phyloP scores from a whole-genome alignment of 2,113 vertebrate genomes.

The Poecilia latipinna region DNA sequence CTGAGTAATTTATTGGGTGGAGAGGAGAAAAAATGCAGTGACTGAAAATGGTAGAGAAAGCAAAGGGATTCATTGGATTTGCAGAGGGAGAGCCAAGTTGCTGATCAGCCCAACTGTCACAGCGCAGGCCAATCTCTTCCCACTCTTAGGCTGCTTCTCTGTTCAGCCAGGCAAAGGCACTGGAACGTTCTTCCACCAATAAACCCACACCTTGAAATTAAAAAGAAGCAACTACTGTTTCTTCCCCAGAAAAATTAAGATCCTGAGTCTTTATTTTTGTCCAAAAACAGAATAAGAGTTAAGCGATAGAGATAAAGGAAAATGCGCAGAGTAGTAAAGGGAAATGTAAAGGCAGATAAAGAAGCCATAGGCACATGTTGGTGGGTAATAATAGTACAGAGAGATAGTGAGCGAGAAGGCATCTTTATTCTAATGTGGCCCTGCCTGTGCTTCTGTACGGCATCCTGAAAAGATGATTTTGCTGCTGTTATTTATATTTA shows the following conservation, averaged over 20 bases:
- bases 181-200: slow-evolving; percentile 2
- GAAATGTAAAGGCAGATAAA: slow-evolving; percentile 57
- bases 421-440: slow-evolving; percentile 73
- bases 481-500: slow-evolving; percentile 85
- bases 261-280: slow-evolving; percentile 17
- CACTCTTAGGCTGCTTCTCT: slow-evolving; percentile 37
- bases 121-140: slow-evolving; percentile 41
- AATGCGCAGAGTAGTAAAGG: slow-evolving; percentile 24
- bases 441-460: slow-evolving; percentile 65
- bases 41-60: slow-evolving; percentile 31
- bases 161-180: slow-evolving; percentile 13
- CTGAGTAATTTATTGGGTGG: slow-evolving; percentile 46
- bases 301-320: slow-evolving; percentile 18
- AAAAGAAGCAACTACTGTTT: slow-evolving; percentile 6
- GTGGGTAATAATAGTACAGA: slow-evolving; percentile 45
- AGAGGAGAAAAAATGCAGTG: slow-evolving; percentile 14
- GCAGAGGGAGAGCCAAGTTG: slow-evolving; percentile 36
- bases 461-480: slow-evolving; percentile 78
- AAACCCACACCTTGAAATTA: slow-evolving; percentile 14
- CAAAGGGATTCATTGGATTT: slow-evolving; percentile 39
- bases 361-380: slow-evolving; percentile 35
- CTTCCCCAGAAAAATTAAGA: slow-evolving; percentile 22
- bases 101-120: slow-evolving; percentile 54
- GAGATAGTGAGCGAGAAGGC: slow-evolving; percentile 53
- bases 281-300: slow-evolving; percentile 24